A percentile compares a stretch with the other conserved stretches of the same genome.
Evolutionary conservation across 2,797 vertebrate genomes (phyloP).

Genomic region (Pachyuromys duprasi): DNA sequence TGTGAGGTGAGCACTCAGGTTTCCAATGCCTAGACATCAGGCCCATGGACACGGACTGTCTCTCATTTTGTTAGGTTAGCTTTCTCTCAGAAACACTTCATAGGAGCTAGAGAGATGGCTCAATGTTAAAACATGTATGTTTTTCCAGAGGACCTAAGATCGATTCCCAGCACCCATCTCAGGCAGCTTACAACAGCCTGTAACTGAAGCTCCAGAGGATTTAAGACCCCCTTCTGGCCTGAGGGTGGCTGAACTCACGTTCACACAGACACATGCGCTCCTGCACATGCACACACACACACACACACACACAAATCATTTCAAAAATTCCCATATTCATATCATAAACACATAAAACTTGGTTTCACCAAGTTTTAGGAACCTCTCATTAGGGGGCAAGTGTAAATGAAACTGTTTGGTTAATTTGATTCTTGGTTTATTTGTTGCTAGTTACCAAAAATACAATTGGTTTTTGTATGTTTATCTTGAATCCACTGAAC

Average conservation of each 20-base stretch:
- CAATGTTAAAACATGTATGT: no score
- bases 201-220: neutral
- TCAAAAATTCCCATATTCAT: neutral
- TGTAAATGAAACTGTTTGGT: neutral
- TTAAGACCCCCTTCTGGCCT: neutral
- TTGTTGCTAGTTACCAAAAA: slow-evolving; percentile 25
- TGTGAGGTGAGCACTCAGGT: no score
- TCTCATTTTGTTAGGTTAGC: neutral
- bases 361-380: neutral
- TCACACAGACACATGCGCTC: no score
- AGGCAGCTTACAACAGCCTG: no score
- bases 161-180: no score
- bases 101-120: neutral
- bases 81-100: neutral
- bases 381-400: neutral
- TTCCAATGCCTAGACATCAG: neutral
- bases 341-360: neutral
- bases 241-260: neutral
- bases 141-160: neutral
- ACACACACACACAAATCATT: neutral
- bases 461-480: neutral
- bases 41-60: fast-evolving
- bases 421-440: slow-evolving; percentile 14
- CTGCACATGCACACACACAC: neutral
- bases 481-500: neutral